Conservation (phyloP, 2,888 invertebrate genomes). For the Entomobrya multifasciata region DNA sequence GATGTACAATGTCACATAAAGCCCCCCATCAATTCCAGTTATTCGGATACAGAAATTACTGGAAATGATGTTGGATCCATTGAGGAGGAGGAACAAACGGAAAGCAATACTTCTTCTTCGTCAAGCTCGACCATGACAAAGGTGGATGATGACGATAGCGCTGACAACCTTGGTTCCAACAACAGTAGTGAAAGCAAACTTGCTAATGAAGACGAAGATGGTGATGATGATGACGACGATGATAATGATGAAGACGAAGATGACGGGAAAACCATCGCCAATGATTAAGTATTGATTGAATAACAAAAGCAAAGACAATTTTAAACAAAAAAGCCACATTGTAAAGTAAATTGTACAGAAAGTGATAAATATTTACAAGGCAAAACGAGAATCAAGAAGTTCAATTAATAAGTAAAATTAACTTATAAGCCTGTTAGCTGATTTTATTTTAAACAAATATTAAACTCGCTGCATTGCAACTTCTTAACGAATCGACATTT, state of each 20-base stretch:
- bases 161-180: conserved; percentile 17
- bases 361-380: too few species aligned
- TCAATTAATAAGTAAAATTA: too few species aligned
- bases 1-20: conserved; percentile 60
- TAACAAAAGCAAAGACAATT: too few species aligned
- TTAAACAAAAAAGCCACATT: too few species aligned
- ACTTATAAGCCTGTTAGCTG: too few species aligned
- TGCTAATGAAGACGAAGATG: conserved; percentile 23
- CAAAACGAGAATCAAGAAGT: too few species aligned
- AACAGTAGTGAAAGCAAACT: conserved; percentile 30
- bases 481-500: too few species aligned
- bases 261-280: neutral
- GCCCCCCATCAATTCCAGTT: neutral
- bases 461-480: too few species aligned
- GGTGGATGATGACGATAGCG: conserved; percentile 32
- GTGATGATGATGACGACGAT: conserved; percentile 38
- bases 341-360: too few species aligned
- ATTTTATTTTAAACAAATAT: too few species aligned
- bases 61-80: neutral
- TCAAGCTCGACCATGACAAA: conserved; percentile 31
- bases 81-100: neutral
- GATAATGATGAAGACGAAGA: conserved; percentile 37
- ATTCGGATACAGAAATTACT: neutral
- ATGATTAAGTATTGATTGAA: too few species aligned
- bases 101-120: neutral